A percentile compares a stretch with the other conserved stretches of the same genome.
Evolutionary conservation across 2,888 invertebrate genomes (phyloP).

Genomic region (Sinopyrophorus schimmeli): DNA sequence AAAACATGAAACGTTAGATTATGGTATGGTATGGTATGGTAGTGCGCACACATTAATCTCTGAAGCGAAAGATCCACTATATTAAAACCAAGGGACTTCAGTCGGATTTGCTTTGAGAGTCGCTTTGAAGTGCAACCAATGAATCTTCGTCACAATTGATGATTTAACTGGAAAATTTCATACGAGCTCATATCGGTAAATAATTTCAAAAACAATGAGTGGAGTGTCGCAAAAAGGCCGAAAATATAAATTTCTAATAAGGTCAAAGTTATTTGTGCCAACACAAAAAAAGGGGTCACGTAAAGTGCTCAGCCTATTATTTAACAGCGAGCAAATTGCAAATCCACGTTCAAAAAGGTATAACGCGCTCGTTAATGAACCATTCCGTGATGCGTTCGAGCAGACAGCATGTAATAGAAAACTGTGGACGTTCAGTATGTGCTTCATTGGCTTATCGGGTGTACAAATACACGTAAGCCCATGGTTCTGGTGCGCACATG

Average conservation of each 20-base stretch:
- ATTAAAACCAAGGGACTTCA: slow-evolving; percentile 29
- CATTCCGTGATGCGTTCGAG: slow-evolving; percentile 21
- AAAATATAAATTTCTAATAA: background rate
- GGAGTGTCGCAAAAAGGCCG: background rate
- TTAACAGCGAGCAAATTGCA: slow-evolving; percentile 6
- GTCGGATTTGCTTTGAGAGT: slow-evolving; percentile 30
- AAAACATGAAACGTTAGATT: too few relatives aligned
- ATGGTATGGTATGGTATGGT: too few relatives aligned
- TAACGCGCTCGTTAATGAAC: slow-evolving; percentile 27
- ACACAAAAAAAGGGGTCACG: slow-evolving; percentile 7
- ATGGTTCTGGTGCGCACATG: slow-evolving; percentile 32
- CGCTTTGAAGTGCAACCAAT: slow-evolving; percentile 31
- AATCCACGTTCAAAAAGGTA: slow-evolving; percentile 26
- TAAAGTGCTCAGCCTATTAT: slow-evolving; percentile 10
- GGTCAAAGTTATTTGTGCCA: background rate
- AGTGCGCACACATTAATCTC: slow-evolving; percentile 29
- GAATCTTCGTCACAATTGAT: slow-evolving; percentile 32
- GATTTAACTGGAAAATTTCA: slow-evolving; percentile 31
- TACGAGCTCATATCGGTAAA: slow-evolving; percentile 19
- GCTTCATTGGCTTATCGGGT: slow-evolving; percentile 24
- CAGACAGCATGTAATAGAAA: slow-evolving; percentile 23
- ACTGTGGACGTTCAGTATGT: slow-evolving; percentile 11
- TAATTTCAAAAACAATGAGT: slow-evolving; percentile 13
- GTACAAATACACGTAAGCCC: slow-evolving; percentile 19
- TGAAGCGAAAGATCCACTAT: slow-evolving; percentile 29